Evolutionary conservation across 2,888 invertebrate genomes (phyloP), one percentile per base, ranked within the genome.

Genomic region (Troilus luridus): DNA sequence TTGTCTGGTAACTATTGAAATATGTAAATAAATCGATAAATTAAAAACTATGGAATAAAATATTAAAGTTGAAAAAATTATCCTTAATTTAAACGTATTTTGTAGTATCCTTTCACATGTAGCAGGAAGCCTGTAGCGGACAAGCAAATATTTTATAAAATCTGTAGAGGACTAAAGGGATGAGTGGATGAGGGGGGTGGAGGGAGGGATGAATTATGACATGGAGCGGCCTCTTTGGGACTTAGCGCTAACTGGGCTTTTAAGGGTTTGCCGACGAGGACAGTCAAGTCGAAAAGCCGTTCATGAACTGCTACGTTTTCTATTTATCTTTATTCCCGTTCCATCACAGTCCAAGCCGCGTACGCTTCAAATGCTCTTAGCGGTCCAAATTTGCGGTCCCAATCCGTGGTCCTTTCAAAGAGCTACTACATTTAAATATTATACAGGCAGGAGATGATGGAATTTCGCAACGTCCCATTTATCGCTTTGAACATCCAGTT

Each of bases 101-200:
- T 10, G 14, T 12, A 72, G 27, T 12, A 77, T 5, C n/a, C 64
- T 10, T 8, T 14, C 21, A n/a, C n/a, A 64, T 64, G 10, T n/a
- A 64, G 5, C 27, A 41, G 17, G 21, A 77, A 77, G 27, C 72
- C 72, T 41, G 72, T 77, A 77, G 72, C 27, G 19, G 72, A 19
- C 72, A 77, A 77, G 72, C 27, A 77, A 41, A 77, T 77, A 77
- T 77, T 77, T 77, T 24, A 77, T 77, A 41, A 77, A 77, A 77
- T 77, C 72, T 77, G 72, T 24, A 77, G 72, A 77, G 8, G 27
- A 27, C 17, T 17, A 77, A 77, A 17, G 17, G 72, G 1, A 7
- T 41, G 8, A 7, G 0, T 7, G 8, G 17, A 27, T 41, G 41
- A 77, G 41, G 27, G 17, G 72, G 0, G 17, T n/a, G 7, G 14